Evolutionary conservation across 2,797 vertebrate species (phyloP).

Genomic region (Novumbra hubbsi): DNA sequence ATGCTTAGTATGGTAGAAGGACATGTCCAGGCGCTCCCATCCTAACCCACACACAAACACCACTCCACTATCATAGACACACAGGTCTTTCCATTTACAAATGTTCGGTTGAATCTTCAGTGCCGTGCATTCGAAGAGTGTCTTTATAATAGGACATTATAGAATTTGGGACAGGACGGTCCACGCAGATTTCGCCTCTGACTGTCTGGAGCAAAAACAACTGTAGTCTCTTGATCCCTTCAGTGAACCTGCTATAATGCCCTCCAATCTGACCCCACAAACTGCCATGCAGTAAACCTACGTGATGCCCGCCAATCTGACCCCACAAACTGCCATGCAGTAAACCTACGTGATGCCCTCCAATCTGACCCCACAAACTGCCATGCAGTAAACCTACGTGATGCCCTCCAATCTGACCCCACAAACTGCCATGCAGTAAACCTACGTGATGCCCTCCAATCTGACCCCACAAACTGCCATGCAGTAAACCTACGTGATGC

Average conservation of each 20-base stretch:
- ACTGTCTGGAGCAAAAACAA: slow-evolving; percentile 60
- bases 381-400: too few relatives aligned
- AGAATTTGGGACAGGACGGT: slow-evolving; percentile 63
- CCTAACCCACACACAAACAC: neutral
- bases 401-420: too few relatives aligned
- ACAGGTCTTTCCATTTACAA: slow-evolving; percentile 15
- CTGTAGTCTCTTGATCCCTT: slow-evolving; percentile 44
- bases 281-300: slow-evolving; percentile 57
- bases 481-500: too few relatives aligned
- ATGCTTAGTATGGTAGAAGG: neutral
- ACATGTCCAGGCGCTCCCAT: neutral
- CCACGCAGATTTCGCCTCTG: slow-evolving; percentile 51
- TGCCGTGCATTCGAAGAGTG: slow-evolving; percentile 62
- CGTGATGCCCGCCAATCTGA: too few relatives aligned
- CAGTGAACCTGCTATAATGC: slow-evolving; percentile 64
- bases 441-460: too few relatives aligned
- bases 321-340: too few relatives aligned
- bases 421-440: too few relatives aligned
- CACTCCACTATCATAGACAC: neutral
- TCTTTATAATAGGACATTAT: slow-evolving; percentile 70
- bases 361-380: too few relatives aligned
- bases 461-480: too few relatives aligned
- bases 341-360: too few relatives aligned
- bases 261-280: slow-evolving; percentile 46
- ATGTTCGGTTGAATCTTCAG: slow-evolving; percentile 60